phyloP scores from a whole-genome alignment of 64 coral and sea anemone species.

The Pocillopora damicornis region DNA sequence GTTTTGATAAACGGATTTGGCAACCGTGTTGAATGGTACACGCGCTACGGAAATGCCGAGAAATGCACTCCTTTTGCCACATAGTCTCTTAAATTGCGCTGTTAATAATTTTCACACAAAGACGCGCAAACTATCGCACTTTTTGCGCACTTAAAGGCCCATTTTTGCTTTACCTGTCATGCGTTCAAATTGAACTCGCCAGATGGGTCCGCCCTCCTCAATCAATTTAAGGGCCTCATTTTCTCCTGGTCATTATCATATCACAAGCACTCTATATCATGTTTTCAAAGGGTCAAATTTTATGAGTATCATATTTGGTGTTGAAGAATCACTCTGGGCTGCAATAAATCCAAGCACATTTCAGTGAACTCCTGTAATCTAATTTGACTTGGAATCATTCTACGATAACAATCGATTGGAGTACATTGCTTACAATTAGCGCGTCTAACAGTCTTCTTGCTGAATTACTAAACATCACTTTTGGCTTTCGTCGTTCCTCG shows the following conservation, averaged over 20 bases:
- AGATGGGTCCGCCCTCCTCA: background rate
- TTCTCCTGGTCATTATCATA: background rate
- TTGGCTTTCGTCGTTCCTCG: background rate
- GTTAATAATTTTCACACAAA: background rate
- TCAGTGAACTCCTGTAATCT: conserved; percentile 17
- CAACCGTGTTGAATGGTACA: conserved; percentile 18
- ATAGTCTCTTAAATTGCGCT: background rate
- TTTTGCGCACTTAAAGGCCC: background rate
- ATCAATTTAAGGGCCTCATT: background rate
- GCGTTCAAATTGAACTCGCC: background rate
- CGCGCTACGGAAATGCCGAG: background rate
- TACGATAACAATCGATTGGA: conserved; percentile 26
- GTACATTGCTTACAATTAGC: conserved; percentile 3
- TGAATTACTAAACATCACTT: background rate
- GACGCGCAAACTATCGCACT: background rate
- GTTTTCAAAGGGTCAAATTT: conserved; percentile 46
- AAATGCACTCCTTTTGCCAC: background rate
- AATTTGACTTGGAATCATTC: conserved; percentile 14
- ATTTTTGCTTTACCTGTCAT: background rate
- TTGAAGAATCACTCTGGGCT: conserved; percentile 34
- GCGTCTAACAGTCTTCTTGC: background rate
- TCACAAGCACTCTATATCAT: conserved; percentile 26
- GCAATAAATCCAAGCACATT: background rate
- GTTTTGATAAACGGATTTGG: conserved; percentile 29
- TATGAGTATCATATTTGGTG: conserved; percentile 53